phyloP scores from a whole-genome alignment of 2,113 vertebrate species.

The Hippocampus guttulatus region DNA sequence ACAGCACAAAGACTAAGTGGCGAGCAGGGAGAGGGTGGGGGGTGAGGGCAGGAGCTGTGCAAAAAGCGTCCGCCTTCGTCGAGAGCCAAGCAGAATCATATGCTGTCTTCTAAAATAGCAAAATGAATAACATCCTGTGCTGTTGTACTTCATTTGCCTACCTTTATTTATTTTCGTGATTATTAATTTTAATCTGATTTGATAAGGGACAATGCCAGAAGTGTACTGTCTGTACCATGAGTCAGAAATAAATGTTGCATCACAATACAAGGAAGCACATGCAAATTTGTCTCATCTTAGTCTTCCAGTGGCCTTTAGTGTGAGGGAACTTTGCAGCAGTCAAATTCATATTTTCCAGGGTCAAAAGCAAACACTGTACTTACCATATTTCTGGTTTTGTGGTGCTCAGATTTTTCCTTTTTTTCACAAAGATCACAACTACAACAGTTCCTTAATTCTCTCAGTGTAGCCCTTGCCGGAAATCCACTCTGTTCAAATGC shows the following conservation, averaged over 20 bases:
- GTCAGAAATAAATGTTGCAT: constrained; percentile 56
- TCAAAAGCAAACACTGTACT: neutral
- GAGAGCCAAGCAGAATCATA: no score
- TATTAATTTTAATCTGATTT: constrained; percentile 23
- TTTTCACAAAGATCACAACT: constrained; percentile 22
- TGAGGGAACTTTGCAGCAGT: constrained; percentile 13
- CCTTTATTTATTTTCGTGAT: constrained; percentile 34
- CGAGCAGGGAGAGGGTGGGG: no score
- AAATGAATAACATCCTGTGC: constrained; percentile 40
- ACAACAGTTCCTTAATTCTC: constrained; percentile 53
- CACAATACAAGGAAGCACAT: neutral
- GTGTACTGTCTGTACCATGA: constrained; percentile 42
- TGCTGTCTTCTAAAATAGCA: constrained; percentile 31
- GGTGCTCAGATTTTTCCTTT: neutral
- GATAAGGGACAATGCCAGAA: constrained; percentile 45
- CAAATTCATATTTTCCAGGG: neutral
- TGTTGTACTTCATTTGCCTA: constrained; percentile 22
- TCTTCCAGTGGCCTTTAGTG: constrained; percentile 8
- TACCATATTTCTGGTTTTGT: neutral
- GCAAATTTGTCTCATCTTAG: constrained; percentile 20
- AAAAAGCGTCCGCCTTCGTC: no score
- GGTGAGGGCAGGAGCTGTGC: no score
- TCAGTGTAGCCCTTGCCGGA: constrained; percentile 41
- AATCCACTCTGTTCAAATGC: constrained; percentile 50
- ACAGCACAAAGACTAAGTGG: no score